Base-by-base conservation (phyloP, 2,888 invertebrate genomes). In the Lasioglossum malachurum region DNA sequence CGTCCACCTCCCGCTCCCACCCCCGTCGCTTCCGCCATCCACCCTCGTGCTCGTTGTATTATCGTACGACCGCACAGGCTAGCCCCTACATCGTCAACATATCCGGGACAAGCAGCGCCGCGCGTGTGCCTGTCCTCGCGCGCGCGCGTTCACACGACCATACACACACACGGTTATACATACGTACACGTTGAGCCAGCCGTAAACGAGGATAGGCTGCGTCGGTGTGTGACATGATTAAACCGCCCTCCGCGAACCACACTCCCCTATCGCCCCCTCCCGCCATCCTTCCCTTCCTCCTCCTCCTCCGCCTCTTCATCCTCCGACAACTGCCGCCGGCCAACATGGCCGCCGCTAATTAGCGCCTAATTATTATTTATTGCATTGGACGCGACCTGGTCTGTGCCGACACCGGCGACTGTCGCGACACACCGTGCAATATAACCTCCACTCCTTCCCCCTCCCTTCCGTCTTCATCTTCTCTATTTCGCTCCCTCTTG, bases 301-400 rank as follows among this genome's bases (percentile, higher is more conserved):
- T 44, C 27, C 41, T 27, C 69, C 41, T 41, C 71, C 41, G 16
- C 46, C 73, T 49, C 49, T 44, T 49, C 69, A 76, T 79, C 78
- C 83, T 82, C 80, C 75, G 86, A 85, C 90, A 86, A 91, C 87
- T 87, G 90, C 83, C 90, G 84, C 90, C 89, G 90, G 90, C 90
- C 93, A 94, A 92, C 93, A 94, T 94, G 93, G 92, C 93, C 91
- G 93, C 92, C 91, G 93, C 94, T 94, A 94, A 94, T 94, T 94
- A 94, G 92, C 91, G 93, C 92, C 94, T 94, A 94, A 94, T 94
- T 94, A 94, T 94, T 94, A 94, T 94, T 94, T 94, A 94, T 94
- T 94, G 92, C 93, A 91, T 91, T 90, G 92, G 88, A 92, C 90
- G 92, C 92, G 87, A 86, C 87, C 87, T 75, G 85, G 74, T 73